These are phyloP conservation scores for Acanthisitta chloris DNA, from an alignment of 2,113 vertebrate species.

Conservation along the genomic window DNA sequence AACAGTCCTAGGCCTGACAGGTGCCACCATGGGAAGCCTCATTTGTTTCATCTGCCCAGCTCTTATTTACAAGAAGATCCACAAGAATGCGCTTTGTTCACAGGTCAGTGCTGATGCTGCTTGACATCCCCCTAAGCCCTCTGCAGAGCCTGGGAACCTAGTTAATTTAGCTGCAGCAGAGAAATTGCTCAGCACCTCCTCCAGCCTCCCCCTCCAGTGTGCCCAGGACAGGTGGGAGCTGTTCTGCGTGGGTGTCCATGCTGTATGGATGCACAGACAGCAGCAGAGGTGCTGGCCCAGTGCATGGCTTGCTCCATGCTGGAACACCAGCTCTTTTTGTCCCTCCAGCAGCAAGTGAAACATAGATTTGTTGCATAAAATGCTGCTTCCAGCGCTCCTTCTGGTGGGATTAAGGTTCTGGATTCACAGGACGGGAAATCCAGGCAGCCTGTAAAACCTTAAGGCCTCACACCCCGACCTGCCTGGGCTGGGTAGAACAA, in stretches of 20 bases:
- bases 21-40: conserved; percentile 96
- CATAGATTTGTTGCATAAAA: not conserved
- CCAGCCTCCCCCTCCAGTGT: not conserved
- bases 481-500: conserved; percentile 2
- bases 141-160: not conserved
- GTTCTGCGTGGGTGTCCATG: not conserved
- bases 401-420: not conserved
- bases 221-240: not conserved
- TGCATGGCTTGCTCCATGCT: not conserved
- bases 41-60: conserved; percentile 98
- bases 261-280: not conserved
- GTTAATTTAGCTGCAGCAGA: not conserved
- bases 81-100: conserved; percentile 85
- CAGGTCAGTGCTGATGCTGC: conserved; percentile 79
- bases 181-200: not conserved
- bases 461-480: not conserved
- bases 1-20: conserved; percentile 93
- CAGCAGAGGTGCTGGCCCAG: not conserved
- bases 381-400: not conserved
- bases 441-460: conserved; percentile 38
- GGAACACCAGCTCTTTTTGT: not conserved
- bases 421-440: conserved; percentile 2
- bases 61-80: conserved; percentile 93
- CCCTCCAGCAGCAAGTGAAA: not conserved
- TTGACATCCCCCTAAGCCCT: not conserved